These are phyloP conservation scores for Pelodiscus sinensis DNA, from an alignment of 2,113 vertebrate genomes.

Conservation along the genomic window DNA sequence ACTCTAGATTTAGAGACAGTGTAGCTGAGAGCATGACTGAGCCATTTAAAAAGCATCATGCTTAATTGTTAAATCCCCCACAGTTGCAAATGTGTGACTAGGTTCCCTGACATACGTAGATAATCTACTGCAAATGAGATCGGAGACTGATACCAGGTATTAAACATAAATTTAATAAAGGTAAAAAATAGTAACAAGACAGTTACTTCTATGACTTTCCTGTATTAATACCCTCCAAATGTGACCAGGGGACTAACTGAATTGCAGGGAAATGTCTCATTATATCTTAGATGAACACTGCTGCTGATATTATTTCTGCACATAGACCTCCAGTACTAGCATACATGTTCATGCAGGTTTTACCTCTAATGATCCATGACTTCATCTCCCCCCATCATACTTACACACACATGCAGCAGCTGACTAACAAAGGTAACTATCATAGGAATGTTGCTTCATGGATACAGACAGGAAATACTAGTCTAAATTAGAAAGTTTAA, in stretches of 20 bases:
- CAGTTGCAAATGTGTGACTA: background rate
- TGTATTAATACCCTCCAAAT: background rate
- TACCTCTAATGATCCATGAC: background rate
- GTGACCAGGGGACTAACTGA: background rate
- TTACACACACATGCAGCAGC: background rate
- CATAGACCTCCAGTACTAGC: background rate
- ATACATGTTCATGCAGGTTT: background rate
- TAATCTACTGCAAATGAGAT: background rate
- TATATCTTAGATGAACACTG: background rate
- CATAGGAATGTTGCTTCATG: rapidly evolving
- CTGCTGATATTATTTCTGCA: background rate
- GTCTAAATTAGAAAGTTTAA: background rate
- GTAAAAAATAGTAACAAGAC: background rate
- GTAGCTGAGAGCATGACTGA: background rate
- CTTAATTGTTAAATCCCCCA: background rate
- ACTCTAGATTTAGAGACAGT: background rate
- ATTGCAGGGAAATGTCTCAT: background rate
- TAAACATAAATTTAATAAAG: background rate
- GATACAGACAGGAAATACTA: background rate
- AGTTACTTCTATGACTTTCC: background rate
- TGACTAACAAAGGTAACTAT: background rate
- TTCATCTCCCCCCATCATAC: too few species aligned
- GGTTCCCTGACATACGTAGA: background rate
- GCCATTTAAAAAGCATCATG: background rate
- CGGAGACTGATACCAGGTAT: background rate